These are phyloP conservation scores for Coptotermes formosanus DNA, from an alignment of 1,140 invertebrate genomes.

Conservation along the genomic window DNA sequence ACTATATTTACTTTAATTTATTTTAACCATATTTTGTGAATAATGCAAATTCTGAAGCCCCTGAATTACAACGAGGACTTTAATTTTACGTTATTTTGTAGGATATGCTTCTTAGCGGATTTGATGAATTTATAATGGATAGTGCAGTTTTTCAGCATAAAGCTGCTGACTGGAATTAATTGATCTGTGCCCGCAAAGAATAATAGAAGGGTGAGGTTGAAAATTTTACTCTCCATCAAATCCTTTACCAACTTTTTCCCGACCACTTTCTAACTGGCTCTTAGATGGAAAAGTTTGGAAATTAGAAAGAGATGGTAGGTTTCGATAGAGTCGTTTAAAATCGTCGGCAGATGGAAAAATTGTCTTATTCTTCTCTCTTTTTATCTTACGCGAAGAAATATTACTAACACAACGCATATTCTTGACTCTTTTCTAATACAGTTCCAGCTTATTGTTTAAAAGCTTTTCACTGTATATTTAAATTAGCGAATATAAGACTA, in stretches of 20 bases:
- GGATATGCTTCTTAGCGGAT: neutral
- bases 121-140: neutral
- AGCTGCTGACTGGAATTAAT: neutral
- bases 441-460: constrained; percentile 10
- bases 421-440: neutral
- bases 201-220: neutral
- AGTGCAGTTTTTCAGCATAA: neutral
- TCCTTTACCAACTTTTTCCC: constrained; percentile 30
- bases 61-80: too few relatives aligned
- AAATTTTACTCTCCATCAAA: constrained; percentile 34
- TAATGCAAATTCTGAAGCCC: too few relatives aligned
- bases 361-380: neutral
- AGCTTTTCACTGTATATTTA: neutral
- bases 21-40: too few relatives aligned
- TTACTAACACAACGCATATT: neutral
- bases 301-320: constrained; percentile 31
- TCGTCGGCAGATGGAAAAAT: constrained; percentile 20
- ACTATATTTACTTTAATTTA: too few relatives aligned
- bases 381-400: neutral
- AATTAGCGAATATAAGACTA: neutral
- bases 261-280: neutral
- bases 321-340: constrained; percentile 29
- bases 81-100: too few relatives aligned
- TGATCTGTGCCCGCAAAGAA: constrained; percentile 20
- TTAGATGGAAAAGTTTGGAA: constrained; percentile 28